Evolutionary conservation across 2,113 vertebrate genomes (phyloP).

Genomic region (Rhynchopsitta pachyrhyncha): DNA sequence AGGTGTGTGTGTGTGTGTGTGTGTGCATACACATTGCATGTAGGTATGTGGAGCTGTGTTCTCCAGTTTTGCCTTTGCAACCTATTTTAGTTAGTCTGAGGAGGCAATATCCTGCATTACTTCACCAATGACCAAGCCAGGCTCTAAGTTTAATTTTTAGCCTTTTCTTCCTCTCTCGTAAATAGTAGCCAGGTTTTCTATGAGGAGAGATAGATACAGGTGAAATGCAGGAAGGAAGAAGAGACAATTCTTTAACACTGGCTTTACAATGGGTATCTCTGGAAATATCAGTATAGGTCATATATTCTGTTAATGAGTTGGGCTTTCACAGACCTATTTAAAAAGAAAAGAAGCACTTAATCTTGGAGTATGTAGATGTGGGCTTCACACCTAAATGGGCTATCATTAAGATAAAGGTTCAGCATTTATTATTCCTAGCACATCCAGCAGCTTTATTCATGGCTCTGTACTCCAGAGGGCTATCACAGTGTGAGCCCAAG

Average conservation of each 20-base stretch:
- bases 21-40: no score
- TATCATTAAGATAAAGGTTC: slow-evolving; percentile 7
- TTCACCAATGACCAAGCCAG: not conserved
- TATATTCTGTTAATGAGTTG: slow-evolving; percentile 11
- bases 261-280: not conserved
- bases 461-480: not conserved
- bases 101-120: not conserved
- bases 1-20: not conserved
- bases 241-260: not conserved
- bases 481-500: not conserved
- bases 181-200: not conserved
- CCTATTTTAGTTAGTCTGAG: not conserved
- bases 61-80: not conserved
- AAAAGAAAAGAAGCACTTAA: slow-evolving; percentile 36
- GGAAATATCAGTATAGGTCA: not conserved
- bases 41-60: not conserved
- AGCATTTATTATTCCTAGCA: slow-evolving; percentile 40
- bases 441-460: slow-evolving; percentile 25
- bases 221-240: not conserved
- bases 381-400: slow-evolving; percentile 12
- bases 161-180: not conserved
- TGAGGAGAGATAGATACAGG: not conserved
- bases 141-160: not conserved
- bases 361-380: slow-evolving; percentile 11
- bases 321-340: slow-evolving; percentile 25